phyloP scores from a whole-genome alignment of 2,113 vertebrate genomes.

The Marcusenius ussheri region DNA sequence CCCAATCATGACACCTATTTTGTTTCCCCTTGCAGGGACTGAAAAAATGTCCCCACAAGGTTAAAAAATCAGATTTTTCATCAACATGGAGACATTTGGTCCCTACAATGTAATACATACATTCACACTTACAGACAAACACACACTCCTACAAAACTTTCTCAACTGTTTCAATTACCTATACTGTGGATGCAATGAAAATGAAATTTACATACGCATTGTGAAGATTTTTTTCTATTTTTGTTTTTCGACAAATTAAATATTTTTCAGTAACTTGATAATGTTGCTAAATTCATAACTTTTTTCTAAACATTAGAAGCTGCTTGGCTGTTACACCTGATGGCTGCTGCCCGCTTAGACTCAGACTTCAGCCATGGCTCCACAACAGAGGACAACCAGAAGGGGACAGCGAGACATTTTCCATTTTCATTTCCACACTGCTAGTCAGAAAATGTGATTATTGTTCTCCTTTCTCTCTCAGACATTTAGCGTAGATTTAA shows the following conservation, averaged over 20 bases:
- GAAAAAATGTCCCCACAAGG: not conserved
- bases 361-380: not conserved
- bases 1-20: not conserved
- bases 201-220: not conserved
- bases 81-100: not conserved
- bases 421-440: conserved; percentile 28
- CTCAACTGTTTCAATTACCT: not conserved
- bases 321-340: not conserved
- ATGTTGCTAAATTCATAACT: not conserved
- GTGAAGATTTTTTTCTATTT: not conserved
- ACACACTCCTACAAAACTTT: not conserved
- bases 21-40: not conserved
- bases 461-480: conserved; percentile 36
- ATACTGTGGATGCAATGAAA: not conserved
- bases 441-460: conserved; percentile 59
- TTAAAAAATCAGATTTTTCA: not conserved
- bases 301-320: not conserved
- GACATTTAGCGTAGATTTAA: conserved; percentile 57
- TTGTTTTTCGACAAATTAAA: not conserved
- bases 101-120: not conserved
- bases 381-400: not conserved
- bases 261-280: not conserved
- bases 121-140: not conserved
- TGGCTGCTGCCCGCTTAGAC: not conserved
- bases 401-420: not conserved